phyloP scores from a whole-genome alignment of 2,797 vertebrate genomes.

The Malacoctenus gilli region DNA sequence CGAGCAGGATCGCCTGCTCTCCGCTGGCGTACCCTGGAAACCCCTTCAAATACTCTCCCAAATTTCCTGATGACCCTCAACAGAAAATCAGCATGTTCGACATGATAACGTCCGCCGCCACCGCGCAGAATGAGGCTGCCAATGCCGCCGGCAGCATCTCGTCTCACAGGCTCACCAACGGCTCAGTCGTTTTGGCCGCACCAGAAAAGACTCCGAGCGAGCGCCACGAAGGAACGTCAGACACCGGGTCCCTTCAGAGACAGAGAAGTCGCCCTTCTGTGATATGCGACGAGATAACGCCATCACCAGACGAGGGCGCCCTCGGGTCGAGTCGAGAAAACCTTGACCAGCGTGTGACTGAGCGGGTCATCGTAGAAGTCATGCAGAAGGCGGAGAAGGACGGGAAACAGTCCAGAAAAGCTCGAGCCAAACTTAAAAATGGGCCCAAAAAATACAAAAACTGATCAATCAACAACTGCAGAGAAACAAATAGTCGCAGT shows the following conservation, averaged over 20 bases:
- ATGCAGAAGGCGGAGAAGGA: constrained; percentile 50
- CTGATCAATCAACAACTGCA: too few species aligned
- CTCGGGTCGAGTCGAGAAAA: constrained; percentile 17
- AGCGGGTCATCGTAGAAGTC: constrained; percentile 30
- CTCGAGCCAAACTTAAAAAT: constrained; percentile 20
- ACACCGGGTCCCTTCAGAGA: constrained; percentile 79
- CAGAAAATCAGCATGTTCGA: constrained; percentile 81
- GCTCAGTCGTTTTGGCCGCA: constrained; percentile 71
- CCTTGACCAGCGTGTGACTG: constrained; percentile 19
- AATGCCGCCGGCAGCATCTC: constrained; percentile 64
- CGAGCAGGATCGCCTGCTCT: constrained; percentile 71
- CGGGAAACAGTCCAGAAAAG: constrained; percentile 35
- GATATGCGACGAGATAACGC: constrained; percentile 76
- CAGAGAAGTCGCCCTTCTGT: constrained; percentile 59
- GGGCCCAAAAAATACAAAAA: constrained; percentile 33
- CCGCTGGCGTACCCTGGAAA: constrained; percentile 83
- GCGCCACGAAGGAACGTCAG: constrained; percentile 79
- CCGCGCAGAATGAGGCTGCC: constrained; percentile 74
- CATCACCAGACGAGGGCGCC: constrained; percentile 75
- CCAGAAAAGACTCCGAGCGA: constrained; percentile 75
- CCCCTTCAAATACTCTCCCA: constrained; percentile 77
- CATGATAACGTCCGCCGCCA: constrained; percentile 65
- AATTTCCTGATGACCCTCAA: constrained; percentile 72
- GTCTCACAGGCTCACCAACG: constrained; percentile 75
- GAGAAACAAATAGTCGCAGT: too few species aligned